Base-by-base conservation (phyloP, 1,140 invertebrate genomes). In the Meloidogyne hapla region DNA sequence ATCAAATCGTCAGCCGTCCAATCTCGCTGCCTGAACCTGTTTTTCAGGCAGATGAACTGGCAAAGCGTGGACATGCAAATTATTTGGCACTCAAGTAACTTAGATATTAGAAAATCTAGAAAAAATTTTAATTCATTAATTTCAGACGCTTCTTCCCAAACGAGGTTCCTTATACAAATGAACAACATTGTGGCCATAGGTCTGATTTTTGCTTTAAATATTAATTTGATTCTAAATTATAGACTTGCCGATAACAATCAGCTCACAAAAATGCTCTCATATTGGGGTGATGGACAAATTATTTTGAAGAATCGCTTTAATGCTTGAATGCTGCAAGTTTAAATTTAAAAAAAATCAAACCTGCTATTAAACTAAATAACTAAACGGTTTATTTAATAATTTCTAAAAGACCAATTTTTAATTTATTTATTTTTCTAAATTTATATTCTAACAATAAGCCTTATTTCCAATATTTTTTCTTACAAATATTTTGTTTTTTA, bases 1-100 rank as follows among this genome's bases (percentile, higher is more conserved):
- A 80, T 66, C 79, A 80, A 45, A 80, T 80, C 40, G 73, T 80
- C 4, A 82, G n/a, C n/a, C 72, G 56, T 12, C 38, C 79, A 12
- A 67, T 67, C 21, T 75, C 74, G 15, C 12, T 75, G 5, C 74
- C 74, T 8, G 74, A 75, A 63, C 74, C 74, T 10, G 40, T 75
- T 15, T 75, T 72, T 38, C 74, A 75, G 25, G 74, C 74, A 21
- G 74, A 69, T 63, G 74, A 75, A 48, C 70, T 75, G 38, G 74
- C 74, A 6, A 75, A 75, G 33, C 33, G 74, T 2, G 74, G 74
- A 71, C 63, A 48, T 13, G 33, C 73, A 21, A 67, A 69, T 42
- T 75, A 42, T 48, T 23, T 69, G 15, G 56, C 65, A 8, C 40
- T 74, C n/a, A 74, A 66, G 72, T 74, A 65, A 73, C 5, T 18